A percentile compares a stretch with the other conserved stretches of the same genome.
Conservation (phyloP, 1,140 invertebrate genomes). For the Potamilus streckersoni region DNA sequence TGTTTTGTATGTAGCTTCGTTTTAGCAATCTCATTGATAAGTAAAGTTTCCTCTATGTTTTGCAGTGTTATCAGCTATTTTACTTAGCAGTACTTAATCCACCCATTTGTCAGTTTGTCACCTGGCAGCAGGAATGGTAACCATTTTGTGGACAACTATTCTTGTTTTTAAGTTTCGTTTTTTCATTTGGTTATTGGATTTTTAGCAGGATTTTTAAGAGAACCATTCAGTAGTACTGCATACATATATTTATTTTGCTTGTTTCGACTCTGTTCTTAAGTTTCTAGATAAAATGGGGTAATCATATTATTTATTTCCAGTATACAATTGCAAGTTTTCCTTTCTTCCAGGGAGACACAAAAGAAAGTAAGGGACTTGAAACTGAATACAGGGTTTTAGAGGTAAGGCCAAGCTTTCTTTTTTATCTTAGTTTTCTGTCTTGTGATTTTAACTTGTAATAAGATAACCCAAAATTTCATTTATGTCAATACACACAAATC, state of each 20-base stretch:
- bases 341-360: slow-evolving; percentile 9
- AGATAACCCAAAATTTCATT: no score
- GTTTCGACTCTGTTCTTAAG: not conserved
- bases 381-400: slow-evolving; percentile 10
- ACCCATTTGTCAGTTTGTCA: no score
- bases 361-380: slow-evolving; percentile 6
- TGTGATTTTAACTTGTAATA: not conserved
- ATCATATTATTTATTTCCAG: not conserved
- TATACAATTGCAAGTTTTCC: not conserved
- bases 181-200: no score
- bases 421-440: not conserved
- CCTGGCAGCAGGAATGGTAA: no score
- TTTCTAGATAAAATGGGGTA: not conserved
- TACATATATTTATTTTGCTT: not conserved
- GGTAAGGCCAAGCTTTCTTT: slow-evolving; percentile 5
- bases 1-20: not conserved
- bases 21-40: no score
- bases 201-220: no score
- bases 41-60: no score
- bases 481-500: not conserved
- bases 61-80: no score
- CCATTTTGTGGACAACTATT: no score
- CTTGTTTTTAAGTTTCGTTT: no score
- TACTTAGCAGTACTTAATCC: no score
- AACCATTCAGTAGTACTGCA: no score